Evolutionary conservation across 35 echinoderm and acorn worm species (phyloP), one percentile per base, ranked within the genome.

Genomic region (Heliocidaris tuberculata): DNA sequence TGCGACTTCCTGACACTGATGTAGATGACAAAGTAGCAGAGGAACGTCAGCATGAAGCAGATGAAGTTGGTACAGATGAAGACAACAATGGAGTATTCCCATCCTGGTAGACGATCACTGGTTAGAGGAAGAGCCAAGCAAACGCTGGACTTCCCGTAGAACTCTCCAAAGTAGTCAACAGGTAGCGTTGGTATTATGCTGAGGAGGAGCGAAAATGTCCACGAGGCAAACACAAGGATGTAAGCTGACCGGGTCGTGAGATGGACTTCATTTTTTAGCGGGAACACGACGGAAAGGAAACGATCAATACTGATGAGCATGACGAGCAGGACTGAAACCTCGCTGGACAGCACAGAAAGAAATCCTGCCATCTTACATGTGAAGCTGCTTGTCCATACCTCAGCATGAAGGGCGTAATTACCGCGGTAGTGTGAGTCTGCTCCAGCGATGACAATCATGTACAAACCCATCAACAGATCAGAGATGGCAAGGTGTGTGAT

Each of bases 91-190:
- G 91, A 93, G 24, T 93, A 93, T 93, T 93, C 91, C 91, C 91
- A 93, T 49, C 91, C 91, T 5, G 21, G 24, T 24, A 48, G 31
- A 50, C 91, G 91, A 48, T 93, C 91, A 42, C 50, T 93, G 91
- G 91, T 93, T 59, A 93, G 91, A 59, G 91, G 91, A 50, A 93
- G 50, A 5, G 91, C 91, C 13, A 93, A 29, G 48, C 91, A 93
- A 30, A 93, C 91, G 91, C 91, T 93, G 48, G 91, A 93, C 91
- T 93, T 93, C 11, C 91, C 91, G 30, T 93, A 93, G 48, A 93
- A 93, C 5, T 59, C 91, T 4, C 50, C 47, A 93, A 93, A 93
- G 50, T 93, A 93, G 12, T 32, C 31, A 16, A 93, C 91, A 32
- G 91, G 91, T 19, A 93, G 50, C 6, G 91, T 48, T 52, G 91